Conservation (phyloP, 2,888 invertebrate genomes). For the Apamea sordens region DNA sequence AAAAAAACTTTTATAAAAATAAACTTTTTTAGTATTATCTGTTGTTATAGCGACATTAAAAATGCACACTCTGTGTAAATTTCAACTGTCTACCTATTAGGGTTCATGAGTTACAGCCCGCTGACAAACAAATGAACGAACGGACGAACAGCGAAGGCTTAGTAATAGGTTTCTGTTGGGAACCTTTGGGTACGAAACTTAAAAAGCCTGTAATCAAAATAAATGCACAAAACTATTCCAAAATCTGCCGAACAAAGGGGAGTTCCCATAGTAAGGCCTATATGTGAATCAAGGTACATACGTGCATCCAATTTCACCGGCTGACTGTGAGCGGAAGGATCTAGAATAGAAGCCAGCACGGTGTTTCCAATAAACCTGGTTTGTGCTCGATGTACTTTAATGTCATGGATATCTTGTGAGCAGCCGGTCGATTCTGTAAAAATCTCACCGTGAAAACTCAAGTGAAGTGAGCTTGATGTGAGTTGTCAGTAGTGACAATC, state of each 20-base stretch:
- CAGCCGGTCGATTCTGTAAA: no score
- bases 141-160: background rate
- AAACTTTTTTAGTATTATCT: no score
- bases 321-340: conserved; percentile 73
- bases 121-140: no score
- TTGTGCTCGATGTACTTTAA: conserved; percentile 47
- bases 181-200: background rate
- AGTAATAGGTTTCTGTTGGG: background rate
- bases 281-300: conserved; percentile 69
- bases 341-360: conserved; percentile 66
- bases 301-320: conserved; percentile 85
- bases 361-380: conserved; percentile 70
- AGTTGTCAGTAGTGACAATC: no score
- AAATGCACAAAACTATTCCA: background rate
- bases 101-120: no score
- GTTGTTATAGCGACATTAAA: no score
- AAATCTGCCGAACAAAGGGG: background rate
- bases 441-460: no score
- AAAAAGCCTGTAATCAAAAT: background rate
- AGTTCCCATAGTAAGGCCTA: conserved; percentile 54
- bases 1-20: no score
- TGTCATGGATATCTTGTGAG: background rate
- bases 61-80: no score
- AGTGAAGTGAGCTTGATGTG: no score
- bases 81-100: no score